Evolutionary conservation across 2,113 vertebrate species (phyloP).

Genomic region (Heterotilapia buettikoferi): DNA sequence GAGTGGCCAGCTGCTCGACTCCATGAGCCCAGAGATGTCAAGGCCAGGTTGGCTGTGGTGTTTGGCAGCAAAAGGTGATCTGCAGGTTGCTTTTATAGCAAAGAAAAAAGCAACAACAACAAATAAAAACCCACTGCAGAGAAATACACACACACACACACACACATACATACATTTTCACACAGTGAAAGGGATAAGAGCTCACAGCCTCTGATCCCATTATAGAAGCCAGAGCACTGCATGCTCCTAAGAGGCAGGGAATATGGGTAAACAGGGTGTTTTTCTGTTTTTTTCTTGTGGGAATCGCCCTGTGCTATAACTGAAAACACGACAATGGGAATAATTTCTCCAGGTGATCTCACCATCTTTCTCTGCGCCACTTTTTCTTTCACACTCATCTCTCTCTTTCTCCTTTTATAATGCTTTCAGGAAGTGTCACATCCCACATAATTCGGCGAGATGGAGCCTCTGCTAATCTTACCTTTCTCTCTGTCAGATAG

Average conservation of each 20-base stretch:
- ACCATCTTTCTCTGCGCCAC: background rate
- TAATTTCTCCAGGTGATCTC: conserved; percentile 7
- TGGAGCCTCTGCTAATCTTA: conserved; percentile 19
- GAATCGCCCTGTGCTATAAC: background rate
- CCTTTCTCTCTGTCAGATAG: conserved; percentile 26
- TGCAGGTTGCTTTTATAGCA: background rate
- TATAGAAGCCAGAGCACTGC: conserved; percentile 1
- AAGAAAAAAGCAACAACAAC: background rate
- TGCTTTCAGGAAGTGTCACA: conserved; percentile 23
- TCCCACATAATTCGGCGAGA: background rate
- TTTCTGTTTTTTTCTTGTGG: background rate
- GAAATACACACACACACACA: background rate
- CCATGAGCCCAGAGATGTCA: background rate
- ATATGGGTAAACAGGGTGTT: conserved; percentile 14
- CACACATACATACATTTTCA: background rate
- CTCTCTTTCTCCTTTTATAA: background rate
- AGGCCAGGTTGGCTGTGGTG: background rate
- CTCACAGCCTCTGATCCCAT: conserved; percentile 45
- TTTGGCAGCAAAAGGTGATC: conserved; percentile 28
- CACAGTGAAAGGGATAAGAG: conserved; percentile 17
- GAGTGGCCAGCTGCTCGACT: conserved; percentile 33
- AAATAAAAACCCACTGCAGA: background rate
- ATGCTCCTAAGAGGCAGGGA: conserved; percentile 8
- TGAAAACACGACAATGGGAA: background rate
- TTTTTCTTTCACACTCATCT: background rate